Conservation (phyloP, 2,797 vertebrate species). For the Rousettus madagascariensis region DNA sequence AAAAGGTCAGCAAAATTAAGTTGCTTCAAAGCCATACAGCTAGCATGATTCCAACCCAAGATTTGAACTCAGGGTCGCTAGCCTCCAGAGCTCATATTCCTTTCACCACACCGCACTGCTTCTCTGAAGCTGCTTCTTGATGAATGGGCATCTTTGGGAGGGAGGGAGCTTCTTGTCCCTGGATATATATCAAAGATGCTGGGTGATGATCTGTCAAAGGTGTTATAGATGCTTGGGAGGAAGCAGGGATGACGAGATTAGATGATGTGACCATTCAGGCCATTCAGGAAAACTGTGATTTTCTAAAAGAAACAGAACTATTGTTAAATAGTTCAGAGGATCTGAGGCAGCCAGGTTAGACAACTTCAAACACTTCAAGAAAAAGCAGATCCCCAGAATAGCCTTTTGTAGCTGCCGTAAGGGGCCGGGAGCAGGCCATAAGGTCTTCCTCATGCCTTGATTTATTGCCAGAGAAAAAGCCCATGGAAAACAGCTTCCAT, state of each 20-base stretch:
- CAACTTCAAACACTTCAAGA: conserved; percentile 69
- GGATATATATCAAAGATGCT: not conserved
- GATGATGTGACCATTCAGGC: not conserved
- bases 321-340: conserved; percentile 65
- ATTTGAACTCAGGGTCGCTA: not conserved
- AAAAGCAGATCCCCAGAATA: conserved; percentile 68
- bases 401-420: conserved; percentile 62
- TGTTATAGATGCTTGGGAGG: not conserved
- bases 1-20: not conserved
- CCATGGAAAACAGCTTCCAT: conserved; percentile 27
- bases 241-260: not conserved
- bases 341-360: conserved; percentile 21
- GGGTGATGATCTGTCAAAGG: not conserved
- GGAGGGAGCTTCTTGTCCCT: not conserved
- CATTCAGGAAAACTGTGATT: conserved; percentile 44
- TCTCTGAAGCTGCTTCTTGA: not conserved
- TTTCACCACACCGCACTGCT: not conserved
- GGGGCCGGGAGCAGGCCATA: conserved; percentile 42
- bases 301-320: conserved; percentile 54
- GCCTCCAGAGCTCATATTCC: not conserved
- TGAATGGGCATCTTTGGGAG: not conserved
- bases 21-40: not conserved
- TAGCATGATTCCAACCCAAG: not conserved
- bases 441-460: conserved; percentile 54
- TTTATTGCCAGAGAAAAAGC: conserved; percentile 55